Percentiles rank a stretch among this genome's conserved stretches.
Conservation (phyloP, 2,888 invertebrate species). For the Heliconius cydno region DNA sequence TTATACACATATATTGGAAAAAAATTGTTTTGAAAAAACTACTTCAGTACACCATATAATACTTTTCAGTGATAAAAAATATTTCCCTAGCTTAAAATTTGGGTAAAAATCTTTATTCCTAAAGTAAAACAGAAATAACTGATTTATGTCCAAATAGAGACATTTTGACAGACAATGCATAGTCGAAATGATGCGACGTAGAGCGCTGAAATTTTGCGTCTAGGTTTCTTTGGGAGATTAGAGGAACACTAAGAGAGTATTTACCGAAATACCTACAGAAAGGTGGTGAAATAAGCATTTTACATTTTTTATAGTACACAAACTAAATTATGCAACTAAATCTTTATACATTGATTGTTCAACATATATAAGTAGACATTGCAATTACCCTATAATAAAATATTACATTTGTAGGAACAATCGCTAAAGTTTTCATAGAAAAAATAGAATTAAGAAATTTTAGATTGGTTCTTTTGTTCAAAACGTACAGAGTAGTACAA, state of each 20-base stretch:
- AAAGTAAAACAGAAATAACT: neutral
- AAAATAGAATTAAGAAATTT: slow-evolving; percentile 44
- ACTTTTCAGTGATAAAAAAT: neutral
- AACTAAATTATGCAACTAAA: neutral
- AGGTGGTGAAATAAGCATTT: no score
- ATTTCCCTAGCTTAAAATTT: neutral
- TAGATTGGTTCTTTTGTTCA: slow-evolving; percentile 39
- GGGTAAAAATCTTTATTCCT: neutral
- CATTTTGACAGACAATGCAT: no score
- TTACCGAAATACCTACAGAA: no score
- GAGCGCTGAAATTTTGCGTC: no score
- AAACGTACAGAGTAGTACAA: slow-evolving; percentile 58
- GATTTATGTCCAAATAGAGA: no score
- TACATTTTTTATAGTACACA: neutral
- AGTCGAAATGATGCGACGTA: no score
- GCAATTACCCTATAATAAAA: neutral
- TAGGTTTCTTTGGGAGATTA: no score
- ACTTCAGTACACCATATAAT: neutral
- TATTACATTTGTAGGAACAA: neutral
- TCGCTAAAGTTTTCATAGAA: slow-evolving; percentile 11
- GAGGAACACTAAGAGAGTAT: no score
- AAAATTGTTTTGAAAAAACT: neutral
- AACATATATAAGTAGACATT: neutral
- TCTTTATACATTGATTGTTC: neutral
- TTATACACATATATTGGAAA: slow-evolving; percentile 5